Base-by-base conservation (phyloP, 2,797 vertebrate genomes). In the Bradypodion ventrale region DNA sequence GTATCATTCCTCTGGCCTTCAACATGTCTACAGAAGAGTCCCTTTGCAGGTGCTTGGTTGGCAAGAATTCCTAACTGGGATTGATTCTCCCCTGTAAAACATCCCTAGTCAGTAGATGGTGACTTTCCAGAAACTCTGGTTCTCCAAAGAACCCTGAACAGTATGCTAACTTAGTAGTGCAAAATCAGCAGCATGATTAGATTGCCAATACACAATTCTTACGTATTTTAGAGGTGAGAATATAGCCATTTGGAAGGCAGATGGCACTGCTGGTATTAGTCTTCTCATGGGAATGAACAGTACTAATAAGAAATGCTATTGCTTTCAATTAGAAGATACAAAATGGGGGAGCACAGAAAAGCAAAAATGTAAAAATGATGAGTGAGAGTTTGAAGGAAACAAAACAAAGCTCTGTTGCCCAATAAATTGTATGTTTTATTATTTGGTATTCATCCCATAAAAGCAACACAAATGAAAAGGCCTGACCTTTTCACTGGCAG, bases 361-460 rank as follows among this genome's bases (percentile, higher is more conserved):
- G 74, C 69, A 85, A 35, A 85, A 37, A 70, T 82, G 80, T 66
- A 89, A 87, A 80, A 29, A 46, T 25, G 0, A 29, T 79, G 77
- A 80, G 37, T 68, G 74, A 66, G 82, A 56, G 29, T 81, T 74
- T 65, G 9, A 2, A 59, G 77, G 16, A 69, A 90, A 89, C 87
- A 80, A 78, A 65, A 49, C 62, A 78, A 76, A 68, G 62, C 72
- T 87, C 85, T 42, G 60, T 62, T 90, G 85, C 65, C 84, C 42
- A 10, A 69, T 92, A 81, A 87, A 88, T 40, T 76, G 12, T 59
- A 79, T 37, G n/a, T 70, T 87, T 93, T 90, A 60, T 90, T 91
- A 87, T 95, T 93, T 94, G 87, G 81, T 90, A 91, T 93, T 94
- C 83, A 86, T 93, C 83, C 84, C 82, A 87, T 80, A 84, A 92